Conservation (phyloP, 2,113 vertebrate genomes). For the Eulemur rufifrons region DNA sequence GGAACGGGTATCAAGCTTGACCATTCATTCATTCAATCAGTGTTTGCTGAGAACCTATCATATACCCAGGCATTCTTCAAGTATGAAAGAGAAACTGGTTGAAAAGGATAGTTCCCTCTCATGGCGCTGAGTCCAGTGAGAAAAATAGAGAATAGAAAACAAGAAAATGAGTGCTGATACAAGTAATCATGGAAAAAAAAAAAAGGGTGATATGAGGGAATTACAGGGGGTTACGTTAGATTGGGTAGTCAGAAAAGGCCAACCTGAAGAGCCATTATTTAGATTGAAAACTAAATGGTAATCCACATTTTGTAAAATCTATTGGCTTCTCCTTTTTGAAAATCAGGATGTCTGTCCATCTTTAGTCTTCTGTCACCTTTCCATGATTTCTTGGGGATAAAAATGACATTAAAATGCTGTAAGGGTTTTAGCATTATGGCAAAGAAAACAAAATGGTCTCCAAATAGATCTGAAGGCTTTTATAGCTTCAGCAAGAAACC, state of each 20-base stretch:
- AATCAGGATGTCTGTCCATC: not conserved
- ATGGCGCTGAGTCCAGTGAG: not conserved
- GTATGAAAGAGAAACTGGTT: not conserved
- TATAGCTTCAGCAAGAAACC: not conserved
- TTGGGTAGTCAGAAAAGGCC: not conserved
- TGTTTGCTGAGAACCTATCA: not conserved
- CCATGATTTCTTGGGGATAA: not conserved
- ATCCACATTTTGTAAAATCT: not conserved
- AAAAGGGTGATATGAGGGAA: not conserved
- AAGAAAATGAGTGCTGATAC: not conserved
- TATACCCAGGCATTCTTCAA: not conserved
- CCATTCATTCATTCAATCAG: not conserved
- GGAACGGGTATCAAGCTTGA: not conserved
- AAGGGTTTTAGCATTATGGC: not conserved
- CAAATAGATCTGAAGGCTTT: not conserved
- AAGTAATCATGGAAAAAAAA: not conserved
- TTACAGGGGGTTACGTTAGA: not conserved
- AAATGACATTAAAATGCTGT: not conserved
- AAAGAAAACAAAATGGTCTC: not conserved
- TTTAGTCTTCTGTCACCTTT: not conserved
- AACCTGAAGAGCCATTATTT: not conserved
- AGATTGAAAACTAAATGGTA: not conserved
- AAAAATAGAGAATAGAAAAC: not conserved
- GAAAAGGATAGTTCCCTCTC: constrained; percentile 1
- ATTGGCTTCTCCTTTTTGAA: not conserved